These are phyloP conservation scores for Cyclura pinguis DNA, from an alignment of 2,797 vertebrate genomes.

Conservation along the genomic window DNA sequence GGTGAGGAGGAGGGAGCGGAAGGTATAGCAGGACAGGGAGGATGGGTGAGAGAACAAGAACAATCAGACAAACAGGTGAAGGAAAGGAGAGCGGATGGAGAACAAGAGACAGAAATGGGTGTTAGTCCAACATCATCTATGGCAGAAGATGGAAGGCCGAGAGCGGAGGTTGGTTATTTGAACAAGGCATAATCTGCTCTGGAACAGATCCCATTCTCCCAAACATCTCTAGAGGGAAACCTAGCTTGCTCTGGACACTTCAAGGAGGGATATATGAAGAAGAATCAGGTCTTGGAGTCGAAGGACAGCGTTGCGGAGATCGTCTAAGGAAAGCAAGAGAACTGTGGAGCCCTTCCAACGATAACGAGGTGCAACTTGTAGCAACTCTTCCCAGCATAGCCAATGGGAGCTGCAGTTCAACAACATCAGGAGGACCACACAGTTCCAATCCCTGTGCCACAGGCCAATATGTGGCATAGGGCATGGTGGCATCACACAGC, in stretches of 20 bases:
- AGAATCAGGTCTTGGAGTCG: neutral
- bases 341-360: neutral
- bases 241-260: too few relatives aligned
- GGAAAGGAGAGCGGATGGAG: slow-evolving; percentile 10
- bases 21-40: neutral
- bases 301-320: too few relatives aligned
- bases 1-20: slow-evolving; percentile 10
- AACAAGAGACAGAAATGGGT: slow-evolving; percentile 30
- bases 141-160: slow-evolving; percentile 68
- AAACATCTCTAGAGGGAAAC: neutral
- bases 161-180: slow-evolving; percentile 64
- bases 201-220: neutral
- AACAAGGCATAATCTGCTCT: neutral
- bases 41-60: slow-evolving; percentile 18
- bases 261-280: neutral
- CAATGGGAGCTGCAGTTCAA: too few relatives aligned
- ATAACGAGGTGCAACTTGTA: too few relatives aligned
- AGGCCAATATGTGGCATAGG: neutral
- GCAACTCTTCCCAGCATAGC: too few relatives aligned
- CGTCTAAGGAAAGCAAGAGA: too few relatives aligned
- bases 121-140: slow-evolving; percentile 19
- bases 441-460: neutral
- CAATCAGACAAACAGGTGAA: slow-evolving; percentile 14
- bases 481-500: too few relatives aligned
- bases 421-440: too few relatives aligned